Evolutionary conservation across 2,888 invertebrate genomes (phyloP), one percentile per base, ranked within the genome.

Genomic region (Dioctria linearis): DNA sequence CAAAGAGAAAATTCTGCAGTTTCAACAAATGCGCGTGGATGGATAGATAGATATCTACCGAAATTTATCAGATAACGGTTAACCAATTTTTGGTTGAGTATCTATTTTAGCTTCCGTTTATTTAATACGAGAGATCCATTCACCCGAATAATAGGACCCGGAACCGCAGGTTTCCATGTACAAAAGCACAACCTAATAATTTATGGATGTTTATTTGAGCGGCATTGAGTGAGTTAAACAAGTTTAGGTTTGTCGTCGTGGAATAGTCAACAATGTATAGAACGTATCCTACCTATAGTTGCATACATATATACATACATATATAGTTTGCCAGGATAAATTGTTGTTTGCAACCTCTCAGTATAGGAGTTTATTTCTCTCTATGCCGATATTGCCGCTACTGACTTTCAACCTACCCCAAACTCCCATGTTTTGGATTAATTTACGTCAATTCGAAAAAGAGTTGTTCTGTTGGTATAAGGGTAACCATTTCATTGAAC

Each of bases 61-160:
- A 76, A 25, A 76, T 76, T 76, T 76, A 76, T 57, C 76, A 76
- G 63, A 76, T 76, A 63, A 63, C 63, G 76, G 76, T 76, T 76
- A 76, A 76, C 76, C 76, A 46, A 51, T 49, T 61, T 25, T 76
- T 49, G 46, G 63, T 37, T 4, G 43, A 63, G 76, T 46, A 63
- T 76, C 76, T 63, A 63, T 76, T 76, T 76, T 76, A 61, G 73
- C 51, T 76, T 76, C 76, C 76, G 76, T 76, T 76, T 76, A 76
- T 76, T 76, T 61, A 63, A 76, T 76, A 63, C 76, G 11, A 37
- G 61, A 9, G 76, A 76, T 63, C 63, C 61, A 63, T 63, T 76
- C 76, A 61, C 3, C 76, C 63, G 73, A 57, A 40, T 73, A 73
- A 73, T 73, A 73, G 73, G 76, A 37, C 46, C 37, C 76, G 63